Percentiles rank a stretch among this genome's conserved stretches.
phyloP scores from a whole-genome alignment of 2,797 vertebrate species.

The Sciaenops ocellatus region DNA sequence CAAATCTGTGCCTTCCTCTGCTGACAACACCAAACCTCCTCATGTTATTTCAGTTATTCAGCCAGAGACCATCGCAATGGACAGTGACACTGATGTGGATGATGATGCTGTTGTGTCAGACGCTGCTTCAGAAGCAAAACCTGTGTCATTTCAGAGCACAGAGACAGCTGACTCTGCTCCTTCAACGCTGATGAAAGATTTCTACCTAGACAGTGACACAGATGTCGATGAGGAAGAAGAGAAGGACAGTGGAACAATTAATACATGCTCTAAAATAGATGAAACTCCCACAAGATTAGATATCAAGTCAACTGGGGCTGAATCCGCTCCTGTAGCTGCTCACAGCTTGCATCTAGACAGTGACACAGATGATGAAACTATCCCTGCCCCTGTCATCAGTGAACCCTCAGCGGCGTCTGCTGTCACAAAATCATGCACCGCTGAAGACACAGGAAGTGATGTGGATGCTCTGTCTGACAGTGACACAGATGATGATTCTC shows the following conservation, averaged over 20 bases:
- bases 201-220: constrained; percentile 75
- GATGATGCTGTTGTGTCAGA: constrained; percentile 57
- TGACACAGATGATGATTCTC: constrained; percentile 77
- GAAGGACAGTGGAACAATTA: constrained; percentile 17
- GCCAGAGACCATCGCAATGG: constrained; percentile 64
- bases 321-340: constrained; percentile 9
- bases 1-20: constrained; percentile 22
- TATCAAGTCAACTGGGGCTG: constrained; percentile 23
- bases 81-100: constrained; percentile 87
- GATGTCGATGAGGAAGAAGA: constrained; percentile 76
- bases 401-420: constrained; percentile 9
- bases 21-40: constrained; percentile 24
- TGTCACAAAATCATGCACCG: constrained; percentile 2
- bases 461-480: constrained; percentile 78
- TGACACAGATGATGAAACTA: constrained; percentile 72
- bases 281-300: constrained; percentile 31
- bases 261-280: constrained; percentile 23
- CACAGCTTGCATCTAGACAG: constrained; percentile 54
- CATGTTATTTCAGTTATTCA: constrained; percentile 35
- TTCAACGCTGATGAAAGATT: constrained; percentile 35
- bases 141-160: constrained; percentile 14
- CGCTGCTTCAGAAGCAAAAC: constrained; percentile 41
- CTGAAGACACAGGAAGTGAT: constrained; percentile 7
- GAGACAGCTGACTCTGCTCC: constrained; percentile 32
- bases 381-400: constrained; percentile 16